phyloP scores from a whole-genome alignment of 2,113 vertebrate genomes.

The Alligator mississippiensis region DNA sequence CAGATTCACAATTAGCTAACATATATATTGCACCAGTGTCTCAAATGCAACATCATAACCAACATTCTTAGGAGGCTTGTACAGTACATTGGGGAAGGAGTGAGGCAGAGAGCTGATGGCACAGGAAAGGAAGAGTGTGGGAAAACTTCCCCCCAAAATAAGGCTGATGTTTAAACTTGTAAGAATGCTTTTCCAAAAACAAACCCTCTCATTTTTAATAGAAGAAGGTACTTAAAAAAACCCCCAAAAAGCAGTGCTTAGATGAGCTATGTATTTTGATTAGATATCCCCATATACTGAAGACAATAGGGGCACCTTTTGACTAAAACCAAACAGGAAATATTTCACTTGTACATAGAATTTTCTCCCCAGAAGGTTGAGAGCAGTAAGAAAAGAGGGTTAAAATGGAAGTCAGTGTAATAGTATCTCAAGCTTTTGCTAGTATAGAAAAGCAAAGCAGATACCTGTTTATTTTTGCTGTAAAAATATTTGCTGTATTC shows the following conservation, averaged over 20 bases:
- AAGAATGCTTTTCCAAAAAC: neutral
- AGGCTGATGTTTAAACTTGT: neutral
- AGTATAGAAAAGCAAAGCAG: neutral
- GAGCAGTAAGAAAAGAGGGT: neutral
- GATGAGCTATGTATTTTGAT: neutral
- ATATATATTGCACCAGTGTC: neutral
- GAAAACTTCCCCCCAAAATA: neutral
- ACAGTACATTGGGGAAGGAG: neutral
- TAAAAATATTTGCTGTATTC: constrained; percentile 67
- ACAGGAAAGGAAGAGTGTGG: neutral
- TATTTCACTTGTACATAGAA: neutral
- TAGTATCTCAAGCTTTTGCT: neutral
- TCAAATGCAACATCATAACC: neutral
- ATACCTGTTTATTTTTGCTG: constrained; percentile 54
- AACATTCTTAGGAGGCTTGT: neutral
- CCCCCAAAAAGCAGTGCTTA: too few relatives aligned
- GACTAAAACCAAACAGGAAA: constrained; percentile 7
- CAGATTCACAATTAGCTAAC: neutral
- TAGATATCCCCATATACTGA: neutral
- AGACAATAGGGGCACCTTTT: neutral
- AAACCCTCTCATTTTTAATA: neutral
- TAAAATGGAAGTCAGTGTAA: neutral
- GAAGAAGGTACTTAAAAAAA: neutral
- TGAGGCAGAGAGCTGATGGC: neutral
- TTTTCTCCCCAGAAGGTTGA: accelerated